Evolutionary conservation across 2,113 vertebrate genomes (phyloP).

Genomic region (Ceyx cyanopectus): DNA sequence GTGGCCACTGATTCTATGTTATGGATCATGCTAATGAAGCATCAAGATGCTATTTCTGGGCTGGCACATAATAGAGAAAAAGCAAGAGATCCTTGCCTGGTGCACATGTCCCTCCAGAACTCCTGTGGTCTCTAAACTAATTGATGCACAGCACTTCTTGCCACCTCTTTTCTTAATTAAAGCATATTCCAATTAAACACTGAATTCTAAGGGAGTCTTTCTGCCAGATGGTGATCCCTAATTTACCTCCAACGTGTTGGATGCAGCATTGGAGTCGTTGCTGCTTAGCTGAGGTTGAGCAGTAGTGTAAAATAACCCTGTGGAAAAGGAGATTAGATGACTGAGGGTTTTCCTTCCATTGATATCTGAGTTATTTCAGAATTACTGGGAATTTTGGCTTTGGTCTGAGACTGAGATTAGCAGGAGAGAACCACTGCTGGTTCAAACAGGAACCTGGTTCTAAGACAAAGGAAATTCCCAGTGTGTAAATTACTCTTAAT

Average conservation of each 20-base stretch:
- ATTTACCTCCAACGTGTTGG: conserved; percentile 71
- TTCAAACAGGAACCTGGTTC: neutral
- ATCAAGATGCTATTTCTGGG: neutral
- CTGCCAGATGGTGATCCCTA: conserved; percentile 76
- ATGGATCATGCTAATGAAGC: neutral
- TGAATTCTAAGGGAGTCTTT: conserved; percentile 64
- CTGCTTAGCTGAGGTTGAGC: conserved; percentile 37
- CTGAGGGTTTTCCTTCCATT: neutral
- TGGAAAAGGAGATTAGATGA: conserved; percentile 5
- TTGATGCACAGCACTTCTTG: conserved; percentile 58
- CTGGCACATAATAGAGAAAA: neutral
- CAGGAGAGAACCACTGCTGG: neutral
- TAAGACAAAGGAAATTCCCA: neutral
- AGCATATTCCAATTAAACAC: conserved; percentile 71
- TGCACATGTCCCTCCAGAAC: neutral
- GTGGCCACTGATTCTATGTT: neutral
- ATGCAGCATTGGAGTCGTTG: conserved; percentile 26
- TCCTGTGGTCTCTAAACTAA: conserved; percentile 52
- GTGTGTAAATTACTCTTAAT: neutral
- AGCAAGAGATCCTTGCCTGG: conserved; percentile 7
- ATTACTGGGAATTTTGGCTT: neutral
- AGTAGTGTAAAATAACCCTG: neutral
- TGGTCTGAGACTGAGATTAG: neutral
- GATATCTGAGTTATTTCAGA: neutral
- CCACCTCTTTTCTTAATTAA: conserved; percentile 74